Percentiles rank a stretch among this genome's conserved stretches.
Evolutionary conservation across 1,140 invertebrate species (phyloP).

Genomic region (Tyrophagus putrescentiae): DNA sequence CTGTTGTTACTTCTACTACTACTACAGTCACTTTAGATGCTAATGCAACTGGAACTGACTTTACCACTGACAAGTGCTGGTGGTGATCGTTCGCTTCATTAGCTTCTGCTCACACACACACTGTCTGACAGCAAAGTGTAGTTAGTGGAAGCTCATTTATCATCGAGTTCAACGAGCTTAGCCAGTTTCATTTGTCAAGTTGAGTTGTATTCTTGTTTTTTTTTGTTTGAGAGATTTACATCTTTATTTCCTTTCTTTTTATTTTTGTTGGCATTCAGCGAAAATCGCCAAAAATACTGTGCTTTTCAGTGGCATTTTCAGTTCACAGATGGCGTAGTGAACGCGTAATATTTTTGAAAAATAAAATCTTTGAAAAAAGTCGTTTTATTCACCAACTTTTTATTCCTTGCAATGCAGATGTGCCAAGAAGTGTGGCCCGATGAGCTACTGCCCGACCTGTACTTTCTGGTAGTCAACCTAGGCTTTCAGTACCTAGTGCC

Average conservation of each 20-base stretch:
- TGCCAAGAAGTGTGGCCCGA: constrained; percentile 72
- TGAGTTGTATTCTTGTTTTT: no score
- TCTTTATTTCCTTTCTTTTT: neutral
- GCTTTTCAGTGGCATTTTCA: neutral
- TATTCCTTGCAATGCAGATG: constrained; percentile 34
- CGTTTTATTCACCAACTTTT: neutral
- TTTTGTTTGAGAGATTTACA: neutral
- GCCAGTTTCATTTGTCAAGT: no score
- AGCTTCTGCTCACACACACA: no score
- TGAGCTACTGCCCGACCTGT: constrained; percentile 55
- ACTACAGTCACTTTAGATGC: no score
- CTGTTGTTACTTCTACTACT: no score
- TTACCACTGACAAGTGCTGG: no score
- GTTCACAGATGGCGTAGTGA: neutral
- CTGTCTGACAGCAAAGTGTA: no score
- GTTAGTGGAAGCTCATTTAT: no score
- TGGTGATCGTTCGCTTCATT: no score
- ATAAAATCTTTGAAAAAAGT: neutral
- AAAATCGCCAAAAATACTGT: neutral
- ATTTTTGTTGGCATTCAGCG: neutral
- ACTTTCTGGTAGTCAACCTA: constrained; percentile 75
- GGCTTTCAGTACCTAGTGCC: constrained; percentile 79
- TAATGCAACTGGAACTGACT: no score
- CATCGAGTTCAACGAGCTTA: no score
- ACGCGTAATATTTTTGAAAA: neutral